Evolutionary conservation across 2,888 invertebrate genomes (phyloP), one percentile per base, ranked within the genome.

Genomic region (Eubasilissa splendida): DNA sequence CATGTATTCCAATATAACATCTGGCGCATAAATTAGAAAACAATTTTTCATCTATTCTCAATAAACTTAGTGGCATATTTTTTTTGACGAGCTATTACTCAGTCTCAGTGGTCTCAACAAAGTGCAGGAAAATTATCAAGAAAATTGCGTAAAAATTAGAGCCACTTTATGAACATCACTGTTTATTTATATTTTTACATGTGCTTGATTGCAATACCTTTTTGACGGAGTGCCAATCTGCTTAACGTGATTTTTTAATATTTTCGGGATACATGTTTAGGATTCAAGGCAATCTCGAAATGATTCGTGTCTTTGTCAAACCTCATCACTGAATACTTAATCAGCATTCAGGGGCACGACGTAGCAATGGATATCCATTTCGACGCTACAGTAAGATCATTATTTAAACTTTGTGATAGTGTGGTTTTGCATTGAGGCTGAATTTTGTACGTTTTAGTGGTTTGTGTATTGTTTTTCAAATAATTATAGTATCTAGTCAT

Each of bases 261-360:
- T 52, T 52, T 68, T 63, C 63, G 33, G 31, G 63, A 63, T 33
- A 12, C 33, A 8, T 63, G 63, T 68, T 68, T 68, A 52, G 50
- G 54, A 71, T 71, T 54, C 71, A 71, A 71, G 71, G 71, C 71
- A 54, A 71, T 71, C 54, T 71, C 14, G 53, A 54, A 54, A 54
- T 54, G 71, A 54, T 71, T 53, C 31, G 71, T 71, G 54, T 54
- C 71, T 68, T 68, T 71, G 71, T 71, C 71, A 68, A 68, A 52
- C 68, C 68, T 50, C 52, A 68, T 50, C 68, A 31, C 33, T 53
- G 71, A 71, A 71, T 71, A 54, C 71, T 71, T 71, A 53, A 71
- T 71, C 31, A 71, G 22, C 42, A 53, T 50, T 54, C 14, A 54
- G 12, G 31, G 71, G 31, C 71, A 54, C 53, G 10, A 10, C 9